Evolutionary conservation across 2,113 vertebrate species (phyloP), one percentile per base, ranked within the genome.

Genomic region (Nothoprocta pentlandii): DNA sequence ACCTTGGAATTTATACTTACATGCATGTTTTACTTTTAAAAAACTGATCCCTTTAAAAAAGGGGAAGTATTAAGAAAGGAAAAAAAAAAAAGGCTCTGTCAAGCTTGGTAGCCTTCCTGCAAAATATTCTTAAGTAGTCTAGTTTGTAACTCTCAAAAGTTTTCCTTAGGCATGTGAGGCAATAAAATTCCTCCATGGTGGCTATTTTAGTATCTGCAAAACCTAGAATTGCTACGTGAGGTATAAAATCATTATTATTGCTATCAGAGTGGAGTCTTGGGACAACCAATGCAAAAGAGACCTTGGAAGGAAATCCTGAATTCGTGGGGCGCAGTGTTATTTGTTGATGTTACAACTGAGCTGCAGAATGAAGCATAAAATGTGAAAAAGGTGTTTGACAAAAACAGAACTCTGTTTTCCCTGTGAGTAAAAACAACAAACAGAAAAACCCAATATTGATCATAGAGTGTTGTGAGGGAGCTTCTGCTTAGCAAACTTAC

Each of bases 401-500:
- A 59, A 91, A 28, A 42, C 53, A 66, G 82, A 9, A 22, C 49
- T 11, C 11, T 69, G 49, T 46, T 69, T 44, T 32, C 13, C 15
- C 44, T 47, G 32, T 74, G 83, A 74, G 1, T 15, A 46, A 81
- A 84, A 83, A 2, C 9, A 62, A 84, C 59, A 66, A 87, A 10
- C 4, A 47, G 41, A 70, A 64, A 86, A 70, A 4, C 0, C 36
- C 21, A n/a, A 1, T 47, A 70, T 49, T 4, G 1, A 41, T 59
- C 44, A 30, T 2, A 28, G 8, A 64, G 42, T 34, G 5, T 51
- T 83, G 49, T 5, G 1, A 13, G 9, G 1, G 0, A 67, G 10
- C 12, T 85, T 90, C 59, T 87, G 12, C n/a, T 77, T 66, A 90
- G 42, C 7, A 80, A 63, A 88, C 23, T 32, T n/a, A 46, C 8